phyloP scores from a whole-genome alignment of 2,113 vertebrate genomes.

The Ciconia maguari region DNA sequence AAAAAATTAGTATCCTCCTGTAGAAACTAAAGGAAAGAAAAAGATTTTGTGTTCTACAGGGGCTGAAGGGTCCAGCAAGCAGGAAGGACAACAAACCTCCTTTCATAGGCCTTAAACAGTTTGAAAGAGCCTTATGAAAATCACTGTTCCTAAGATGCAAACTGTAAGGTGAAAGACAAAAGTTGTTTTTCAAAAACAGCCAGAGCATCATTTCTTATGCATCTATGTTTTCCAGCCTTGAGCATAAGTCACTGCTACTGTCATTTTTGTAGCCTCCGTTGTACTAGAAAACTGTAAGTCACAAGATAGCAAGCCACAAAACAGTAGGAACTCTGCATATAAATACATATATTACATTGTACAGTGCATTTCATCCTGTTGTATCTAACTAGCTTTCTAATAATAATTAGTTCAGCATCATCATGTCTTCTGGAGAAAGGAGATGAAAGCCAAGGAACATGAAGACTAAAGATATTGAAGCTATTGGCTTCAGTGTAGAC shows the following conservation, averaged over 20 bases:
- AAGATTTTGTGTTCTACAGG: background rate
- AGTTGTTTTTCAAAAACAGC: background rate
- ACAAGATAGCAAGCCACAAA: background rate
- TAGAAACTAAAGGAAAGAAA: background rate
- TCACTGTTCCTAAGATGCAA: background rate
- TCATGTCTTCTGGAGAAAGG: background rate
- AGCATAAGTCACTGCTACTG: background rate
- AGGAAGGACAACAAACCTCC: background rate
- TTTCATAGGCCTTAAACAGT: background rate
- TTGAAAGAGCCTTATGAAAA: background rate
- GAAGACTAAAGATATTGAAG: background rate
- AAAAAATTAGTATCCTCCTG: background rate
- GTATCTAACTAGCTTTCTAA: background rate
- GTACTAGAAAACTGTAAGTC: background rate
- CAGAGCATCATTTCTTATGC: background rate
- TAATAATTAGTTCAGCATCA: background rate
- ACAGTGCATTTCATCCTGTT: background rate
- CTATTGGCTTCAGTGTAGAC: background rate
- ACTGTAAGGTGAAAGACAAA: background rate
- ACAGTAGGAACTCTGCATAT: background rate
- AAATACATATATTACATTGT: background rate
- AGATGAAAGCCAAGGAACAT: background rate
- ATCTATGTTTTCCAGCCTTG: background rate
- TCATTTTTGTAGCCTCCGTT: background rate
- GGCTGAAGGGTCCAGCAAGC: background rate